Evolutionary conservation across 2,797 vertebrate species (phyloP), one percentile per base, ranked within the genome.

Genomic region (Catamblyrhynchus diadema): DNA sequence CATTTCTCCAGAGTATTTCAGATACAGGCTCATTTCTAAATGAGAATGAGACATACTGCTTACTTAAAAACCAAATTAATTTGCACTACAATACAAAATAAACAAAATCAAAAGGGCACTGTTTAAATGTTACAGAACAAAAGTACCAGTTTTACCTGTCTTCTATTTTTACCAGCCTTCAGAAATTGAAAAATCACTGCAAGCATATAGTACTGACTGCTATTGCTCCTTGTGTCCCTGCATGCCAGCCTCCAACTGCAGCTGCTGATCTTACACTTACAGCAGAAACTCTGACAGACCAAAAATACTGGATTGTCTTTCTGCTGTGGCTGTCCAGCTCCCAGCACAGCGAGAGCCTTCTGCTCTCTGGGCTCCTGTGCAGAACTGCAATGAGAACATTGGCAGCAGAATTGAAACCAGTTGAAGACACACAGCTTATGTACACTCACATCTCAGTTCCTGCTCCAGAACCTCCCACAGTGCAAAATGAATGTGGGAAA

Each of bases 321-420:
- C 60, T 73, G 48, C 61, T 79, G 0, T 10, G 50, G 14, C 8
- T 54, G 41, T 41, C 60, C 71, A 90, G 53, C 39, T 79, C 3
- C 27, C 67, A 42, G 69, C 57, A 59, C 28, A 77, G 39, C 3
- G 14, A 19, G 20, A 69, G 33, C 14, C 44, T 42, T 32, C 47
- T 77, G 35, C 61, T 57, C 12, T 32, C 24, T 8, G 48, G 61
- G 41, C 48, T 86, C 61, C 67, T 47, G 60, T 1, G 32, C 41
- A 56, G 86, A 1, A 0, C 67, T 60, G 80, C 39, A 57, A 3
- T 4, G 32, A 18, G 44, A 73, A 35, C 2, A 13, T 0, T 23
- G 53, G 21, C 67, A 88, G 65, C 23, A 37, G 51, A 56, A 45
- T n/a, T 72, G 44, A 57, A 78, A 45, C 30, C 44, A 37, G 3